A percentile compares a stretch with the other conserved stretches of the same genome.
These are phyloP conservation scores for Hemithea aestivaria DNA, from an alignment of 2,888 invertebrate species.

Conservation along the genomic window DNA sequence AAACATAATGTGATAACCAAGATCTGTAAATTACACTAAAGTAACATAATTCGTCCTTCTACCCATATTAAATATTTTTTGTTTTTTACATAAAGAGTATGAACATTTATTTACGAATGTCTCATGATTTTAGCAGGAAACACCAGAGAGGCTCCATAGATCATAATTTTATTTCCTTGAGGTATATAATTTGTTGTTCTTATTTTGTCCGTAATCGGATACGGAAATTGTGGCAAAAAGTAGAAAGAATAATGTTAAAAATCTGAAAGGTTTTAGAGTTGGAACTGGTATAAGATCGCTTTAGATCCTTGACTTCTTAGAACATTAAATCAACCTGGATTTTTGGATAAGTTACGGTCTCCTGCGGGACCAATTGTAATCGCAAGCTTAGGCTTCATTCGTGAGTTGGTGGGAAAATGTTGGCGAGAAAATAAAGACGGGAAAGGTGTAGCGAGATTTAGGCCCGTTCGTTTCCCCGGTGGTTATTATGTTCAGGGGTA, in stretches of 20 bases:
- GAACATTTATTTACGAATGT: no score
- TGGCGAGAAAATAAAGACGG: conserved; percentile 29
- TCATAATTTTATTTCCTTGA: conserved; percentile 9
- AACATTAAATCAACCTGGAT: conserved; percentile 55
- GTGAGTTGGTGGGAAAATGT: conserved; percentile 16
- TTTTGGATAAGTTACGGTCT: conserved; percentile 53
- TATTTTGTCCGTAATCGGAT: conserved; percentile 28
- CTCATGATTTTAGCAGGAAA: conserved; percentile 3
- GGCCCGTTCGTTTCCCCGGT: conserved; percentile 34
- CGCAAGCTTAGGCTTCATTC: conserved; percentile 40
- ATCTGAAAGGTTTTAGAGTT: conserved; percentile 30
- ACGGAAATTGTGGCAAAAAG: conserved; percentile 31
- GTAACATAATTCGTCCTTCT: no score
- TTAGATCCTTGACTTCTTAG: conserved; percentile 40
- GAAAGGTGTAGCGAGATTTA: conserved; percentile 37
- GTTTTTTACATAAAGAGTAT: no score
- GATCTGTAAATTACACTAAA: no score
- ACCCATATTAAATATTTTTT: no score
- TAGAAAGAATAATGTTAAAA: conserved; percentile 34
- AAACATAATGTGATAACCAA: no score
- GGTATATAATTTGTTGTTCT: conserved; percentile 13
- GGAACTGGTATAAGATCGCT: conserved; percentile 34
- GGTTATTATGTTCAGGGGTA: conserved; percentile 35
- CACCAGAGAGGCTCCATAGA: conserved; percentile 2
- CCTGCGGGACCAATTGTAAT: conserved; percentile 48